A percentile compares a stretch with the other conserved stretches of the same genome.
Evolutionary conservation across 2,888 invertebrate genomes (phyloP).

Genomic region (Vesta saturnalis): DNA sequence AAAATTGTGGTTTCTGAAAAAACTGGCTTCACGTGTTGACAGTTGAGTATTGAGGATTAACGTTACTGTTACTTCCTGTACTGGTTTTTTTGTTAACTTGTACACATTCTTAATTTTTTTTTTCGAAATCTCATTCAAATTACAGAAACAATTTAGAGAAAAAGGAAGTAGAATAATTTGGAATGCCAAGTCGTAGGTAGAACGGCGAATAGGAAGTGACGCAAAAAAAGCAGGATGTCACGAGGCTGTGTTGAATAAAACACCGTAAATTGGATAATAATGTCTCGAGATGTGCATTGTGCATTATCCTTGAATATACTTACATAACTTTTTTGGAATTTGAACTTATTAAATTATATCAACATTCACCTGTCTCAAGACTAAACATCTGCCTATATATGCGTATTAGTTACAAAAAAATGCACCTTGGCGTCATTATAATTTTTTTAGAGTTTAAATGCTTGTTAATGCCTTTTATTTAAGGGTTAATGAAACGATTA

Average conservation of each 20-base stretch:
- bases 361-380: conserved; percentile 7
- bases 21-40: conserved; percentile 13
- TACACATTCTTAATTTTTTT: conserved; percentile 5
- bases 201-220: conserved; percentile 31
- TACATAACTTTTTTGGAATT: conserved; percentile 7
- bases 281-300: conserved; percentile 45
- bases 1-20: conserved; percentile 6
- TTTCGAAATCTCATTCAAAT: neutral
- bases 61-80: conserved; percentile 12
- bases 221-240: conserved; percentile 54
- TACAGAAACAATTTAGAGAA: neutral
- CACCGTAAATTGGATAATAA: conserved; percentile 52
- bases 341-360: neutral
- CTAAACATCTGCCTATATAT: conserved; percentile 9
- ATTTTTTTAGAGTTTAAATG: neutral
- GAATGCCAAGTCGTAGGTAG: conserved; percentile 33
- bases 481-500: no score
- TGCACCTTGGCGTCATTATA: conserved; percentile 7
- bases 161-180: conserved; percentile 27
- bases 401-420: neutral
- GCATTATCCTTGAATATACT: conserved; percentile 36
- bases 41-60: neutral
- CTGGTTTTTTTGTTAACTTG: neutral
- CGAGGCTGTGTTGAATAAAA: conserved; percentile 48
- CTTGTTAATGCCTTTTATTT: no score